phyloP scores from a whole-genome alignment of 2,113 vertebrate genomes.

The Rana temporaria region DNA sequence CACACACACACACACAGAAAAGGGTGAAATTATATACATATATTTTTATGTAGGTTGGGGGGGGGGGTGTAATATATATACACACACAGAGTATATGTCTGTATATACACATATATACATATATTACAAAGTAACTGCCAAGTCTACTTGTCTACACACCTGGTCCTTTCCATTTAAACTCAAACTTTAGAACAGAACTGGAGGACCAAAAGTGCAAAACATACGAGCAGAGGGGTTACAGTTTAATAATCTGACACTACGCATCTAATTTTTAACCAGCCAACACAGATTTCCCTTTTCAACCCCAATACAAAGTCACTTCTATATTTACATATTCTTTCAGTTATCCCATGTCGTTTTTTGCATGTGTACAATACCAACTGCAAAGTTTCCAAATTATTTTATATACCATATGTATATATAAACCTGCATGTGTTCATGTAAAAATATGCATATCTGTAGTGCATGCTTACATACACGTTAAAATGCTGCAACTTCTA shows the following conservation, averaged over 20 bases:
- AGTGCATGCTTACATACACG: background rate
- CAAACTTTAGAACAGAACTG: background rate
- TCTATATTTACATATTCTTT: background rate
- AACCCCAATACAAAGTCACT: background rate
- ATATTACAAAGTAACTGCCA: background rate
- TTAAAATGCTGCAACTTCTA: background rate
- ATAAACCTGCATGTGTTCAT: background rate
- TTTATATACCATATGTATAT: conserved; percentile 1
- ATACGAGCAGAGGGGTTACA: background rate
- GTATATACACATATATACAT: background rate
- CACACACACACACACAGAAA: background rate
- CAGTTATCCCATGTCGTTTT: background rate
- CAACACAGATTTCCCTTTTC: background rate
- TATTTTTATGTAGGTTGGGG: conserved; percentile 10
- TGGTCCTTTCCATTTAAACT: background rate
- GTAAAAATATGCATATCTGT: no score
- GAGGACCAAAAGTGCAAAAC: background rate
- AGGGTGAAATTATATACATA: background rate
- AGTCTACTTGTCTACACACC: background rate
- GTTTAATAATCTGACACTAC: background rate
- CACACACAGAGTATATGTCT: background rate
- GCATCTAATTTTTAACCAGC: background rate
- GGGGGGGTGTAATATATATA: no score
- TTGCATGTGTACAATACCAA: no score
- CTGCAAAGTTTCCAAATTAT: no score